phyloP scores from a whole-genome alignment of 2,113 vertebrate species.

The Leptodactylus fuscus region DNA sequence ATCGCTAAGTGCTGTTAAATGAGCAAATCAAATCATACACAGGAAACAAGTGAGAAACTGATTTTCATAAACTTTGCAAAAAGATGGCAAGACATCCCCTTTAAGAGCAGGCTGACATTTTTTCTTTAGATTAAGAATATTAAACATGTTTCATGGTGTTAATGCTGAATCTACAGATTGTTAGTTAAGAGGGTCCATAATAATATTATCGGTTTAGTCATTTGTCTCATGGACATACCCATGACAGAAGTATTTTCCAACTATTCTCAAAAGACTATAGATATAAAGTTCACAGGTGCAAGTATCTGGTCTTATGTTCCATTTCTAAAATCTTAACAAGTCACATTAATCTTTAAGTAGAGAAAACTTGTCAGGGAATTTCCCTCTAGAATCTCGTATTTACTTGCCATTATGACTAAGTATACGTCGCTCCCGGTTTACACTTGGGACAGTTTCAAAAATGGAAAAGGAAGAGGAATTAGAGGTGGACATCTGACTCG shows the following conservation, averaged over 20 bases:
- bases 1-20: no score
- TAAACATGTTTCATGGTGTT: no score
- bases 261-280: not conserved
- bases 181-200: not conserved
- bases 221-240: not conserved
- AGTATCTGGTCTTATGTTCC: not conserved
- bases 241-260: not conserved
- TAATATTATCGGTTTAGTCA: not conserved
- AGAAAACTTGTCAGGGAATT: not conserved
- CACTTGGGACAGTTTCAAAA: no score
- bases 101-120: no score
- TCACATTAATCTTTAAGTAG: not conserved
- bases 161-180: no score
- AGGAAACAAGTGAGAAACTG: no score
- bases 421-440: not conserved
- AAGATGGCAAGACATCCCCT: no score
- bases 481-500: no score
- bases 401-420: not conserved
- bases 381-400: not conserved
- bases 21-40: no score
- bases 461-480: no score
- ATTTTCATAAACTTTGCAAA: no score
- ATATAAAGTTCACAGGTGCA: not conserved
- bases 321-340: not conserved
- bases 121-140: no score